Conservation (phyloP, 1,140 invertebrate species). For the Drosophila pruinosa region DNA sequence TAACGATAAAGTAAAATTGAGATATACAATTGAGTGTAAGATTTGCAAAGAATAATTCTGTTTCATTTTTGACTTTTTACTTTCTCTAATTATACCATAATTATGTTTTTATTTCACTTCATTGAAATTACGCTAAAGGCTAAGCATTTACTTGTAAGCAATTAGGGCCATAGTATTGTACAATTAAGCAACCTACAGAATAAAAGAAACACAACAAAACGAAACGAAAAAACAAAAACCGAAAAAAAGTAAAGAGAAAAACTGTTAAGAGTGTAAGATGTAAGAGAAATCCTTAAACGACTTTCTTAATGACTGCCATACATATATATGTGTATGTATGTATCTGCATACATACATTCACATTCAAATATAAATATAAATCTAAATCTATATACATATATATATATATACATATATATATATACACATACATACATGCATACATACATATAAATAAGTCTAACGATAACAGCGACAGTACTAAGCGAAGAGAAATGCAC, state of each 20-base stretch:
- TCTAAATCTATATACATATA: conserved; percentile 8
- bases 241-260: conserved; percentile 3
- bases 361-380: conserved; percentile 5
- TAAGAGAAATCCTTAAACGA: conserved; percentile 74
- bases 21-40: conserved; percentile 17
- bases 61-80: conserved; percentile 13
- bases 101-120: conserved; percentile 44
- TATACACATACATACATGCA: conserved; percentile 27
- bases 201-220: conserved; percentile 3
- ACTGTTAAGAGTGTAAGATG: conserved; percentile 44
- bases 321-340: conserved; percentile 37
- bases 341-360: conserved; percentile 30
- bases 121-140: conserved; percentile 28
- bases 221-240: conserved; percentile 16
- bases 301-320: conserved; percentile 80
- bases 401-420: conserved; percentile 14
- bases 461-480: conserved; percentile 2
- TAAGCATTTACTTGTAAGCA: conserved; percentile 51
- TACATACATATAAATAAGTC: conserved; percentile 2
- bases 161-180: conserved; percentile 63
- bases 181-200: conserved; percentile 17
- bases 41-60: conserved; percentile 18
- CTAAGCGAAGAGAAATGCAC: background rate
- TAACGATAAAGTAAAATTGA: conserved; percentile 30
- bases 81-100: conserved; percentile 45